Evolutionary conservation across 2,888 invertebrate species (phyloP).

Genomic region (Julus scandinavius): DNA sequence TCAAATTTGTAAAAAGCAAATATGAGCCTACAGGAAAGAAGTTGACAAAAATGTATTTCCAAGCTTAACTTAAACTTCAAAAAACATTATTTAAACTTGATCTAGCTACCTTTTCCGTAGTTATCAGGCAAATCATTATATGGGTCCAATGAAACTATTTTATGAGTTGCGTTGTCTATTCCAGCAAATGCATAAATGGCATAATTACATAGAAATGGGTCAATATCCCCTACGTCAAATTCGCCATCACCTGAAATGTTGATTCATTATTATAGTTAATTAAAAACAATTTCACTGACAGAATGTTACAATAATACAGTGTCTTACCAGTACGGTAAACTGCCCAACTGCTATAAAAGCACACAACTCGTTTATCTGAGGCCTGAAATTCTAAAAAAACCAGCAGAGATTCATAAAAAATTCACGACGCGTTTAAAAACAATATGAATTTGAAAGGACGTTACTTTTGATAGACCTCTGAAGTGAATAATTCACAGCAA

Average conservation of each 20-base stretch:
- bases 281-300: background rate
- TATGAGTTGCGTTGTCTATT: conserved; percentile 69
- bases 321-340: conserved; percentile 72
- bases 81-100: background rate
- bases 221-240: conserved; percentile 75
- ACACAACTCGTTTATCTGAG: conserved; percentile 68
- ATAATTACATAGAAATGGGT: conserved; percentile 79
- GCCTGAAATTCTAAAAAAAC: conserved; percentile 16
- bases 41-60: too few species aligned
- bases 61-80: background rate
- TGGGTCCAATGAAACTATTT: conserved; percentile 63
- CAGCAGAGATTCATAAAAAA: background rate
- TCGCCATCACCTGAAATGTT: conserved; percentile 68
- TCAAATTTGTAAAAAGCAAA: conserved; percentile 77
- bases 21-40: background rate
- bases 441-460: background rate
- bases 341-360: conserved; percentile 83
- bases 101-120: conserved; percentile 69
- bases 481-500: background rate
- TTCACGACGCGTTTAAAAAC: background rate
- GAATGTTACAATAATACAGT: background rate
- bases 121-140: conserved; percentile 74
- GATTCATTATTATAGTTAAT: background rate
- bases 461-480: conserved; percentile 10
- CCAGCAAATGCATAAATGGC: conserved; percentile 80